Conservation (phyloP, 1,140 invertebrate species). For the Papilio helenus region DNA sequence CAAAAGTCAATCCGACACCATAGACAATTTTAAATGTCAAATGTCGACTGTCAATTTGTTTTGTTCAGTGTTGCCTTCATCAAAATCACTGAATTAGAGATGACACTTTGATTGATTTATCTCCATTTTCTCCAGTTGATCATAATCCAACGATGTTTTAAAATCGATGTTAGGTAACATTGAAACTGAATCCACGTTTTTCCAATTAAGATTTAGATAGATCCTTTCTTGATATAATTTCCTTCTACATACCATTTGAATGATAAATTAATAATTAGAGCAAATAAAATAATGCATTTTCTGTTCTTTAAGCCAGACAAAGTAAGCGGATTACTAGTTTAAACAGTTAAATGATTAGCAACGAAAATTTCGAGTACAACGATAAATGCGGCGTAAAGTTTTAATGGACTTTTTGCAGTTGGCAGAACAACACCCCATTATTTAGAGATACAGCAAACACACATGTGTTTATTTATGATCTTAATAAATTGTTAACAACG, state of each 20-base stretch:
- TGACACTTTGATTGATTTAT: too few species aligned
- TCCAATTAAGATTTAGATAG: too few species aligned
- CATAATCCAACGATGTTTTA: too few species aligned
- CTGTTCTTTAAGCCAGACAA: constrained; percentile 15
- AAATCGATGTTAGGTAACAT: too few species aligned
- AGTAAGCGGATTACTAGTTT: constrained; percentile 25
- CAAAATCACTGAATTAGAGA: too few species aligned
- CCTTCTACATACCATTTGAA: too few species aligned
- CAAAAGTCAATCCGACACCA: background rate
- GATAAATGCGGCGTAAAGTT: constrained; percentile 25
- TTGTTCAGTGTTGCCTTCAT: background rate
- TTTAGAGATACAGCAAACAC: constrained; percentile 26
- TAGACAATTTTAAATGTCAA: background rate
- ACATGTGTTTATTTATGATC: constrained; percentile 35
- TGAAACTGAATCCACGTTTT: too few species aligned
- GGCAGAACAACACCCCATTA: constrained; percentile 32
- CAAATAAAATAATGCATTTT: background rate
- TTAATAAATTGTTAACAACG: constrained; percentile 19
- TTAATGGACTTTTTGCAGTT: constrained; percentile 36
- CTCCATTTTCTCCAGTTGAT: too few species aligned
- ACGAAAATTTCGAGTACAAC: constrained; percentile 26
- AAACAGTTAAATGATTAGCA: constrained; percentile 35
- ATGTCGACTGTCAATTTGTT: background rate
- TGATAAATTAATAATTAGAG: background rate
- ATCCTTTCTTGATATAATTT: too few species aligned